Conservation (phyloP, 2,797 vertebrate genomes). For the Fistularia tabacaria region DNA sequence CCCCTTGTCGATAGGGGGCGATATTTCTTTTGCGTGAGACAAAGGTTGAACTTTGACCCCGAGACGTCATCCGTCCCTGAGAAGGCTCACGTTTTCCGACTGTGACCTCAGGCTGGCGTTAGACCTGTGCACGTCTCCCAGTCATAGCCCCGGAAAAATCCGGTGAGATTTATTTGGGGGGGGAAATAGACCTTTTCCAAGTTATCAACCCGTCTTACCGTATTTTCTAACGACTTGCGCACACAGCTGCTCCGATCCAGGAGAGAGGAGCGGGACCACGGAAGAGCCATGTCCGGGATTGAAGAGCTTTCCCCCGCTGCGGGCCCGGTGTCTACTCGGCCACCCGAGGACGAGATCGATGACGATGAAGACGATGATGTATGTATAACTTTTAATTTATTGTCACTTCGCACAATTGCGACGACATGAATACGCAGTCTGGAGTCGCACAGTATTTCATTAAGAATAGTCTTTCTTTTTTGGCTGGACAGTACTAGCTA, state of each 20-base stretch:
- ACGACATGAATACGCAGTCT: no score
- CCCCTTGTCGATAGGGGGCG: conserved; percentile 46
- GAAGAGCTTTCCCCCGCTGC: conserved; percentile 73
- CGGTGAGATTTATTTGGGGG: background rate
- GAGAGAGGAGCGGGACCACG: conserved; percentile 10
- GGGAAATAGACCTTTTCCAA: background rate
- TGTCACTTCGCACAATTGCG: background rate
- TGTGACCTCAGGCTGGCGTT: conserved; percentile 70
- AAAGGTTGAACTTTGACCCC: conserved; percentile 33
- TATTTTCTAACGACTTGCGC: background rate
- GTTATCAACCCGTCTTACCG: fast-evolving
- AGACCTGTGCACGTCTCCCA: conserved; percentile 15
- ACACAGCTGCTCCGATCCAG: background rate
- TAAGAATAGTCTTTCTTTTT: fast-evolving
- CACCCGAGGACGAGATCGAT: conserved; percentile 76
- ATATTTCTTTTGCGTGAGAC: background rate
- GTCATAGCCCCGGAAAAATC: conserved; percentile 15
- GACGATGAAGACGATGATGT: conserved; percentile 82
- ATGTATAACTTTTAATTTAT: conserved; percentile 6
- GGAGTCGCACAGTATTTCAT: no score
- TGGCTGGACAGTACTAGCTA: background rate
- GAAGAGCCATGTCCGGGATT: conserved; percentile 65
- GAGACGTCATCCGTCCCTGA: conserved; percentile 50
- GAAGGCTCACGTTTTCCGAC: conserved; percentile 51
- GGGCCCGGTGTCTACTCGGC: conserved; percentile 70